Percentiles rank a stretch among this genome's conserved stretches.
Conservation (phyloP, 2,113 vertebrate genomes). For the Rhineura floridana region DNA sequence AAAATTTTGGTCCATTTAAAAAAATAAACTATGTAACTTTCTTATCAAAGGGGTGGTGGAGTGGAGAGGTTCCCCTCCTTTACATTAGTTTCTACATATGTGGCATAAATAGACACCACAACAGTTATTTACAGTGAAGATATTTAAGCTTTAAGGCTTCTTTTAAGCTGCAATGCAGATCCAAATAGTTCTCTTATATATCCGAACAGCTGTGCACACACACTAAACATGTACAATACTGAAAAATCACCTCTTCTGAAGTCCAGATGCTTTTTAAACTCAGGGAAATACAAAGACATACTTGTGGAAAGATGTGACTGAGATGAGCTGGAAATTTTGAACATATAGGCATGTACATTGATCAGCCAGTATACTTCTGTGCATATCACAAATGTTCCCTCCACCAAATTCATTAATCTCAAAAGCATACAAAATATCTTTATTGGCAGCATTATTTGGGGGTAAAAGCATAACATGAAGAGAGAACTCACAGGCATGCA, state of each 20-base stretch:
- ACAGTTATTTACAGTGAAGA: neutral
- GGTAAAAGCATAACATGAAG: neutral
- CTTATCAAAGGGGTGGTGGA: neutral
- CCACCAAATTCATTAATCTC: neutral
- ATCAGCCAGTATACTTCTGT: too few relatives aligned
- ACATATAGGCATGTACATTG: neutral
- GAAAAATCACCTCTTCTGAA: neutral
- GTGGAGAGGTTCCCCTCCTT: neutral
- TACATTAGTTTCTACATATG: neutral
- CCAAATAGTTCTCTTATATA: neutral
- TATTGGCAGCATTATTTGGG: neutral
- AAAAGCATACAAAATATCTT: neutral
- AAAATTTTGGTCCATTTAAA: too few relatives aligned
- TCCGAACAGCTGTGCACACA: neutral
- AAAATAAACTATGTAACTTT: neutral
- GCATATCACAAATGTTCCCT: neutral
- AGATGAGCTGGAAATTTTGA: too few relatives aligned
- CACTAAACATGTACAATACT: neutral
- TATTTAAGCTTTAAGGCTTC: neutral
- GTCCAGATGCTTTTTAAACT: neutral
- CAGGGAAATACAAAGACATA: neutral
- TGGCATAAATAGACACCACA: neutral
- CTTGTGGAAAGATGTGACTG: too few relatives aligned
- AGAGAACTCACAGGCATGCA: neutral
- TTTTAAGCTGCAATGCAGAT: neutral